Conservation (phyloP, 2,888 invertebrate species). For the Acleris sparsana region DNA sequence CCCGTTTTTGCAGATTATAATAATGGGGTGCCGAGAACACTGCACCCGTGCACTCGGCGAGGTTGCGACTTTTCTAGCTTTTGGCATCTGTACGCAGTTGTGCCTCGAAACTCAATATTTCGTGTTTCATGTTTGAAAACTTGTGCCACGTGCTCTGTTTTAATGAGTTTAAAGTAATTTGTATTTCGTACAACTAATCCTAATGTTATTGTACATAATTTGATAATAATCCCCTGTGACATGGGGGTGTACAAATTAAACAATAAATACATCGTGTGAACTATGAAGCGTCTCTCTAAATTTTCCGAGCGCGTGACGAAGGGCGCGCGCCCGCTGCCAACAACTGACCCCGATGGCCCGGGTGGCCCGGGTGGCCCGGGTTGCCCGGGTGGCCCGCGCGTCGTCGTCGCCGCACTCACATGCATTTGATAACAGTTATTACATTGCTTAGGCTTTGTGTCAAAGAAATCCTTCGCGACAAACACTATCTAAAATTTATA, state of each 20-base stretch:
- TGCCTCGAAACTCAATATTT: no score
- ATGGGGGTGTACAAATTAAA: no score
- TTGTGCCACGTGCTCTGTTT: no score
- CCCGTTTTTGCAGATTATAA: conserved; percentile 73
- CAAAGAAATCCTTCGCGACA: neutral
- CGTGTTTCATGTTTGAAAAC: no score
- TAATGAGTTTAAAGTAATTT: no score
- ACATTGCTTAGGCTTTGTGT: conserved; percentile 34
- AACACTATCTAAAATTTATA: conserved; percentile 9
- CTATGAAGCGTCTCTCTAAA: no score
- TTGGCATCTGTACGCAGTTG: neutral
- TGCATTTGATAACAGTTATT: conserved; percentile 53
- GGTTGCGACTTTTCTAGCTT: neutral
- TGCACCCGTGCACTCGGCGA: conserved; percentile 38
- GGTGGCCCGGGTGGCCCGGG: no score
- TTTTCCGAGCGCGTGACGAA: no score
- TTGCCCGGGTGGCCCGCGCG: conserved; percentile 18
- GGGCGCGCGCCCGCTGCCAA: neutral
- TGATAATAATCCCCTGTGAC: no score
- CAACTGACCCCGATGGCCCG: conserved; percentile 43
- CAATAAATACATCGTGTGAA: no score
- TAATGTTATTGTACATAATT: no score
- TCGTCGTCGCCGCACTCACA: conserved; percentile 36
- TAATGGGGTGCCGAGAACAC: conserved; percentile 64
- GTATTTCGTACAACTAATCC: no score